phyloP scores from a whole-genome alignment of 1,140 invertebrate species.

The Papilio aristodemus region DNA sequence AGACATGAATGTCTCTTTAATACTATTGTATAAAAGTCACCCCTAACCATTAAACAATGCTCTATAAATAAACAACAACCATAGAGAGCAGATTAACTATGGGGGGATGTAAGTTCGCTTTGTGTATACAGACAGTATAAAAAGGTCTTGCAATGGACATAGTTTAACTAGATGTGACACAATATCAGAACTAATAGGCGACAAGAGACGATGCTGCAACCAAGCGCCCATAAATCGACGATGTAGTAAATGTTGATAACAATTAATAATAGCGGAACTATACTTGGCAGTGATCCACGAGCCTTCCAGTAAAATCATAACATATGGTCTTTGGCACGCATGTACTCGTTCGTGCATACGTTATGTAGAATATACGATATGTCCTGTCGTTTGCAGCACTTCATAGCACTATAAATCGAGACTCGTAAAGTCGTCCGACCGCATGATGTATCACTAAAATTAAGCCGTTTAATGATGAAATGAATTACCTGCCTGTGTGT shows the following conservation, averaged over 20 bases:
- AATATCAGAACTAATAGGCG: slow-evolving; percentile 13
- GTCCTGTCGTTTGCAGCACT: slow-evolving; percentile 51
- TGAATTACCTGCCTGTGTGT: slow-evolving; percentile 50
- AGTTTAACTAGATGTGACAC: slow-evolving; percentile 36
- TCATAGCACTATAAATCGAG: slow-evolving; percentile 55
- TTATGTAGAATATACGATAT: slow-evolving; percentile 28
- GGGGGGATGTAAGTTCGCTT: slow-evolving; percentile 48
- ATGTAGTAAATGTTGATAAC: slow-evolving; percentile 29
- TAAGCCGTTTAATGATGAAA: slow-evolving; percentile 61
- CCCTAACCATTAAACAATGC: slow-evolving; percentile 69
- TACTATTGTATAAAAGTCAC: slow-evolving; percentile 65
- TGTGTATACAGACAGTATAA: slow-evolving; percentile 25
- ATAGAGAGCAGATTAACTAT: slow-evolving; percentile 58
- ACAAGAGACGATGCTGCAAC: slow-evolving; percentile 3
- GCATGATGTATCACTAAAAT: slow-evolving; percentile 55
- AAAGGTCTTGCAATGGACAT: slow-evolving; percentile 18
- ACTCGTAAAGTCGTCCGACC: slow-evolving; percentile 49
- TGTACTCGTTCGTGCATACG: slow-evolving; percentile 34
- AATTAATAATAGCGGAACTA: slow-evolving; percentile 30
- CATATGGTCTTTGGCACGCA: slow-evolving; percentile 41
- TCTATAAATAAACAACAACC: slow-evolving; percentile 70
- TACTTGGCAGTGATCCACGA: slow-evolving; percentile 42
- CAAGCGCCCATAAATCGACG: slow-evolving; percentile 16
- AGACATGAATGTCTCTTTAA: slow-evolving; percentile 52
- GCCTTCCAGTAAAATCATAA: slow-evolving; percentile 48